Percentiles rank a stretch among this genome's conserved stretches.
phyloP scores from a whole-genome alignment of 2,113 vertebrate species.

The Tupaia tana region DNA sequence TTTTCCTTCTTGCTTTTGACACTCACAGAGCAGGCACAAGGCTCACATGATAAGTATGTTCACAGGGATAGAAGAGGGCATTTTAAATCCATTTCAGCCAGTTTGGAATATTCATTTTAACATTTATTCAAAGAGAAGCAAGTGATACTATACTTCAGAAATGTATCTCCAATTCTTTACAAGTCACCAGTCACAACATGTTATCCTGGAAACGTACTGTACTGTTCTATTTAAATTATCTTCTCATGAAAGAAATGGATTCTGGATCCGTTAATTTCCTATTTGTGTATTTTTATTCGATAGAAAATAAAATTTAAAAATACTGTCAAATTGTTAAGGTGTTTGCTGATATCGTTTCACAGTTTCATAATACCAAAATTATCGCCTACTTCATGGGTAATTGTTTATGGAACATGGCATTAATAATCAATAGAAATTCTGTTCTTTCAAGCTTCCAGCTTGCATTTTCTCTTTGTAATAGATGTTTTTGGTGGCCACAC shows the following conservation, averaged over 20 bases:
- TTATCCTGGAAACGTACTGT: neutral
- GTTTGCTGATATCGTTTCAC: neutral
- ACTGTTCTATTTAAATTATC: conserved; percentile 29
- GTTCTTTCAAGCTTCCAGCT: neutral
- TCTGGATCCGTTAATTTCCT: conserved; percentile 45
- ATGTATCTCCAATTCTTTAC: neutral
- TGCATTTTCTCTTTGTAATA: neutral
- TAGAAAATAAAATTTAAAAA: conserved; percentile 28
- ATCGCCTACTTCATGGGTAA: neutral
- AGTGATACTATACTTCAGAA: conserved; percentile 10
- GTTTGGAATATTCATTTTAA: neutral
- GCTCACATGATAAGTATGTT: neutral
- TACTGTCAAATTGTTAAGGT: neutral
- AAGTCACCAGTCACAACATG: neutral
- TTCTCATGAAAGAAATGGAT: conserved; percentile 22
- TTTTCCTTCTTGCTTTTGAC: neutral
- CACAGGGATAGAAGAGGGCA: neutral
- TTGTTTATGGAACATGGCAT: neutral
- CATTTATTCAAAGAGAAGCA: conserved; percentile 5
- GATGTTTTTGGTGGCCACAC: neutral
- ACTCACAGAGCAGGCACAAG: neutral
- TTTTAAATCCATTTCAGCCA: conserved; percentile 33
- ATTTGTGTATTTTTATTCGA: neutral
- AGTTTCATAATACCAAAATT: conserved; percentile 4
- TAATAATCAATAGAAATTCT: neutral